These are phyloP conservation scores for Ochotona curzoniae DNA, from an alignment of 2,113 vertebrate species.

Conservation along the genomic window DNA sequence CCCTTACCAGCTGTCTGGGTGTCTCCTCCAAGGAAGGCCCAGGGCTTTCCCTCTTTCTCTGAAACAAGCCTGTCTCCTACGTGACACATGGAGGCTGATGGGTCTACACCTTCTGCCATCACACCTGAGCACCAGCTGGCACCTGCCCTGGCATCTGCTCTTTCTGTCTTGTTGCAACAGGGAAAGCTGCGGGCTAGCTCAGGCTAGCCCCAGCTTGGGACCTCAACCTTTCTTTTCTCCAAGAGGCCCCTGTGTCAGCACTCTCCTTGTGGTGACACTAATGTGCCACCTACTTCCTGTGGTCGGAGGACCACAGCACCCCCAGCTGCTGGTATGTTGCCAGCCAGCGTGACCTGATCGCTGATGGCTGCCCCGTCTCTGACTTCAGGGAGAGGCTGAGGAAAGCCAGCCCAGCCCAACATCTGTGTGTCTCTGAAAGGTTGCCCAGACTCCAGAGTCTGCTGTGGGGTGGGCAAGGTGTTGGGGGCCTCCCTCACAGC, in stretches of 20 bases:
- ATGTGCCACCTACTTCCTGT: not conserved
- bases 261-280: not conserved
- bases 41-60: not conserved
- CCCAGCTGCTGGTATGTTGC: not conserved
- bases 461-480: not conserved
- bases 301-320: not conserved
- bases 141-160: not conserved
- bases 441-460: not conserved
- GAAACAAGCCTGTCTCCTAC: not conserved
- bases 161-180: too few species aligned
- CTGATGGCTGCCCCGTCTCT: not conserved
- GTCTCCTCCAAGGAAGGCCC: not conserved
- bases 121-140: not conserved
- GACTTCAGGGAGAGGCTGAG: constrained; percentile 42
- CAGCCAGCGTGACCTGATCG: not conserved
- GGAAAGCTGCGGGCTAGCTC: not conserved
- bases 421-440: not conserved
- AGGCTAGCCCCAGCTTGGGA: not conserved
- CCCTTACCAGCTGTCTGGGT: not conserved
- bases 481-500: not conserved
- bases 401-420: not conserved
- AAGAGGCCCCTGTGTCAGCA: not conserved
- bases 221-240: not conserved
- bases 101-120: not conserved
- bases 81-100: too few species aligned